Evolutionary conservation across 2,113 vertebrate genomes (phyloP).

Genomic region (Calidris pygmaea): DNA sequence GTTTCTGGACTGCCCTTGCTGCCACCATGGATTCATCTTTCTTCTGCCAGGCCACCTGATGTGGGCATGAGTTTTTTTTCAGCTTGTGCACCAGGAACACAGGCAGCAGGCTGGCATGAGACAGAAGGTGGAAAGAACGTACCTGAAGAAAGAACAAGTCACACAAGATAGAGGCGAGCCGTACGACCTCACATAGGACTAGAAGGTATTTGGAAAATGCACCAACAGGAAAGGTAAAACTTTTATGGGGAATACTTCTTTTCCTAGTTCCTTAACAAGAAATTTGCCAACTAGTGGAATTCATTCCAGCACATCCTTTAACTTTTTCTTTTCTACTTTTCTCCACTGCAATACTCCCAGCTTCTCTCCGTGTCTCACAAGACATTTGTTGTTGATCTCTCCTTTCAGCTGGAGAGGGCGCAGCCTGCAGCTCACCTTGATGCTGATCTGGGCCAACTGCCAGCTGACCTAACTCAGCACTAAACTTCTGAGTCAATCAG

Average conservation of each 20-base stretch:
- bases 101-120: background rate
- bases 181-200: background rate
- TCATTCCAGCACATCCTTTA: background rate
- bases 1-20: background rate
- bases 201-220: background rate
- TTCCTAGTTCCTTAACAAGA: background rate
- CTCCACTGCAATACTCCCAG: background rate
- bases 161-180: background rate
- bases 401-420: background rate
- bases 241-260: background rate
- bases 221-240: background rate
- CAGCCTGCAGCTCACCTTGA: background rate
- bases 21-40: background rate
- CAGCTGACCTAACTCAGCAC: background rate
- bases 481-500: background rate
- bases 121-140: background rate
- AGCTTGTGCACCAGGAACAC: background rate
- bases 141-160: background rate
- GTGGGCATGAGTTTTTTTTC: background rate
- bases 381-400: background rate
- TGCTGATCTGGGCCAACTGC: background rate
- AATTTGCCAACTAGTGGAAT: background rate
- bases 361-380: background rate
- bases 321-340: background rate
- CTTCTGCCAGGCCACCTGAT: background rate